Evolutionary conservation across 2,113 vertebrate species (phyloP).

Genomic region (Nipponia nippon): DNA sequence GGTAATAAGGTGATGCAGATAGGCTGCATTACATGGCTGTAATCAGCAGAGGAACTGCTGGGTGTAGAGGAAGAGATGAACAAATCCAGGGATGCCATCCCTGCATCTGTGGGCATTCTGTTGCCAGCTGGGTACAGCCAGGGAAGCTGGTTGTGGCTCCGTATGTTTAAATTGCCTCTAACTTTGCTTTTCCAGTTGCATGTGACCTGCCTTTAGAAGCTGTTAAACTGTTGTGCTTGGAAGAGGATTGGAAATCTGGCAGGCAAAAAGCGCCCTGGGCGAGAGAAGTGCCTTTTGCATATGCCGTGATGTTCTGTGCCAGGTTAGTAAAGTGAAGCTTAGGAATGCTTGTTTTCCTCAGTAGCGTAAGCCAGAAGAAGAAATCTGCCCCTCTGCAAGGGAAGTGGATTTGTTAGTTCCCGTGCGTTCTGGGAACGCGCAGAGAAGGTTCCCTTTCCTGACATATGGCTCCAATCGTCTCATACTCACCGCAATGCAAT

Average conservation of each 20-base stretch:
- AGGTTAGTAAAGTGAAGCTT: not conserved
- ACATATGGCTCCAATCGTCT: rapidly evolving
- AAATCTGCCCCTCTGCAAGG: not conserved
- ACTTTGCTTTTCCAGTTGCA: not conserved
- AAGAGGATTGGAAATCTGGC: not conserved
- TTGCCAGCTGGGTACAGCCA: not conserved
- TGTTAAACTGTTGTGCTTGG: not conserved
- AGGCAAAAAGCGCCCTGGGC: not conserved
- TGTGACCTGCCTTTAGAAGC: not conserved
- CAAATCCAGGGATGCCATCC: not conserved
- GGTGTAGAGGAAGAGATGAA: not conserved
- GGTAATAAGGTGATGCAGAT: not conserved
- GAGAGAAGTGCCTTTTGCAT: not conserved
- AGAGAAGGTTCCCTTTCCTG: not conserved
- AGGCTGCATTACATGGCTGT: not conserved
- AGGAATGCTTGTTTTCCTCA: not conserved
- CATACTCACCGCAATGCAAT: rapidly evolving
- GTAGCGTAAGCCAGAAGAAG: not conserved
- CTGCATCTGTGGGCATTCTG: not conserved
- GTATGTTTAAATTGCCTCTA: not conserved
- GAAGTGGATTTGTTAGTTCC: not conserved
- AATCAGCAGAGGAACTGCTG: not conserved
- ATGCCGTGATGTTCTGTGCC: not conserved
- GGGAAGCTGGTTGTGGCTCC: not conserved
- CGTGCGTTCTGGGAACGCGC: rapidly evolving